A percentile compares a stretch with the other conserved stretches of the same genome.
phyloP scores from a whole-genome alignment of 1,140 invertebrate species.

The Drosophila melanogaster region DNA sequence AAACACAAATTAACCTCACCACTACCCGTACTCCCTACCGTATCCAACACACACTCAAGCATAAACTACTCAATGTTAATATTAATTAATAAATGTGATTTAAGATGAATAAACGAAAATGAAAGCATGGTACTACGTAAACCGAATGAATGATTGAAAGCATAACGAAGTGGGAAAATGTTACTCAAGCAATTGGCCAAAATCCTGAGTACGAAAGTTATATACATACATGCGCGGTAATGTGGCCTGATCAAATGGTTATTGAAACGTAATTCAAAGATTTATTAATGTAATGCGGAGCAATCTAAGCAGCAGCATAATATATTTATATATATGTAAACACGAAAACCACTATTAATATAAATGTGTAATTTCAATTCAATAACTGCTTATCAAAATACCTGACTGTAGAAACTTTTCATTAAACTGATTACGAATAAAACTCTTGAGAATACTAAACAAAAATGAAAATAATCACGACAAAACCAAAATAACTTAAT shows the following conservation, averaged over 20 bases:
- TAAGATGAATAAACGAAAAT: slow-evolving; percentile 63
- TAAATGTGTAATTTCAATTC: slow-evolving; percentile 74
- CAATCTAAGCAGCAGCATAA: slow-evolving; percentile 68
- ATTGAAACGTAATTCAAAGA: slow-evolving; percentile 58
- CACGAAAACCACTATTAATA: slow-evolving; percentile 53
- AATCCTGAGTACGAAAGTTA: slow-evolving; percentile 38
- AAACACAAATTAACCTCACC: slow-evolving; percentile 48
- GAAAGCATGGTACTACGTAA: slow-evolving; percentile 66
- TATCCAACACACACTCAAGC: slow-evolving; percentile 63
- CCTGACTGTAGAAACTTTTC: slow-evolving; percentile 80
- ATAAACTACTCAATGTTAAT: slow-evolving; percentile 82
- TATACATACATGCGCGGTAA: slow-evolving; percentile 42
- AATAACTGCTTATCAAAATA: slow-evolving; percentile 82
- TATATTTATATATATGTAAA: slow-evolving; percentile 66
- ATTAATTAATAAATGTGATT: slow-evolving; percentile 81
- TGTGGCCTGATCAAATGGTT: slow-evolving; percentile 59
- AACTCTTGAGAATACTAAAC: slow-evolving; percentile 45
- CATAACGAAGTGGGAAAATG: slow-evolving; percentile 16
- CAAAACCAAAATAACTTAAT: slow-evolving; percentile 50
- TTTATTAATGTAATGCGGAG: slow-evolving; percentile 66
- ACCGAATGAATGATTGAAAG: slow-evolving; percentile 35
- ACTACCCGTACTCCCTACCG: slow-evolving; percentile 41
- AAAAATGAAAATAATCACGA: slow-evolving; percentile 45
- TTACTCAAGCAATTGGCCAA: slow-evolving; percentile 43
- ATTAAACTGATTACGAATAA: slow-evolving; percentile 49